Conservation (phyloP, 1,140 invertebrate genomes). For the Pogonus chalceus region DNA sequence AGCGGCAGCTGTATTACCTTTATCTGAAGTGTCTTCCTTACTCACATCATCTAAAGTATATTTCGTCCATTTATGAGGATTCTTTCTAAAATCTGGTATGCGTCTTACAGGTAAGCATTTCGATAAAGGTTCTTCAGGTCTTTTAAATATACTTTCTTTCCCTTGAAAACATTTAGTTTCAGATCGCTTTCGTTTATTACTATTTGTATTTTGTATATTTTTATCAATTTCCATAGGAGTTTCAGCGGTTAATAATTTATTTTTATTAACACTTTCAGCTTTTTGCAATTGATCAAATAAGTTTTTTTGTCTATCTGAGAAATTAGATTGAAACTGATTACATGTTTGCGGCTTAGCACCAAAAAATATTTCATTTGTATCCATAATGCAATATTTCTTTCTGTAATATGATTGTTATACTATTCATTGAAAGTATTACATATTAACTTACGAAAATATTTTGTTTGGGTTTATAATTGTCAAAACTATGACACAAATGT, state of each 20-base stretch:
- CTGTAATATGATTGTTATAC: too few species aligned
- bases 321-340: too few species aligned
- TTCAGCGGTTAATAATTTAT: constrained; percentile 9
- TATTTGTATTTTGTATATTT: constrained; percentile 29
- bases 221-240: constrained; percentile 28
- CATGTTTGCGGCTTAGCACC: too few species aligned
- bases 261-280: constrained; percentile 30
- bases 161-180: constrained; percentile 51
- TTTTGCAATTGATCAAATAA: constrained; percentile 32
- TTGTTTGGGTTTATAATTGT: too few species aligned
- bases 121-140: constrained; percentile 49
- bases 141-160: constrained; percentile 67
- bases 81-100: constrained; percentile 57
- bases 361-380: too few species aligned
- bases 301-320: constrained; percentile 32
- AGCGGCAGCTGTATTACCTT: constrained; percentile 59
- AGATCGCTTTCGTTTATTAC: constrained; percentile 17
- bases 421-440: too few species aligned
- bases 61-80: constrained; percentile 68
- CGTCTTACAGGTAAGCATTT: constrained; percentile 40
- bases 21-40: constrained; percentile 59
- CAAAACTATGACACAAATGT: too few species aligned
- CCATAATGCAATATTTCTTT: too few species aligned
- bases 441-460: too few species aligned
- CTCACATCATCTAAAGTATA: constrained; percentile 63